Conservation (phyloP, 1,140 invertebrate species). For the Acromyrmex echinatior region DNA sequence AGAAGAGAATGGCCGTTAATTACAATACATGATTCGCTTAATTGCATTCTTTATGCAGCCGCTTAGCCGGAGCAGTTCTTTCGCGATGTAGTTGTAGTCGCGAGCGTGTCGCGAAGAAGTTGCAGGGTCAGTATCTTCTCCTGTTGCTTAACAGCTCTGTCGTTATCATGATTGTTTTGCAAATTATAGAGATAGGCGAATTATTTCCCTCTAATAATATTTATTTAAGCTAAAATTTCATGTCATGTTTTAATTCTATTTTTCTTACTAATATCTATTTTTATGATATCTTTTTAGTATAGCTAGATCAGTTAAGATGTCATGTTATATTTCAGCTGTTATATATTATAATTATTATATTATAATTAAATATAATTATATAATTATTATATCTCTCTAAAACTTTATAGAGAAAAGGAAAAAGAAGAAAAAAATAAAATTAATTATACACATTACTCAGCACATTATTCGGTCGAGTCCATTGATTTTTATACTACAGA, state of each 20-base stretch:
- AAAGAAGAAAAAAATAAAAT: not conserved
- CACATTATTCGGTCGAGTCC: conserved; percentile 63
- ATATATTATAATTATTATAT: not conserved
- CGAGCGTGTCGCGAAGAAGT: conserved; percentile 65
- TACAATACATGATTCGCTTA: conserved; percentile 80
- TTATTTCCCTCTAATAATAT: not conserved
- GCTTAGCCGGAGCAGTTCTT: conserved; percentile 73
- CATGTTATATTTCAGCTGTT: not conserved
- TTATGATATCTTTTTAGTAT: not conserved
- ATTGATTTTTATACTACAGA: conserved; percentile 69
- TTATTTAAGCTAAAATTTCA: not conserved
- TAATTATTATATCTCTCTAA: not conserved
- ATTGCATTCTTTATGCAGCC: conserved; percentile 81
- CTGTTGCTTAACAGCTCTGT: conserved; percentile 38
- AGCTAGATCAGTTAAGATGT: not conserved
- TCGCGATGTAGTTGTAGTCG: conserved; percentile 58
- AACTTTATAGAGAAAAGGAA: not conserved
- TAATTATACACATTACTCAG: not conserved
- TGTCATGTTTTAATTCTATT: not conserved
- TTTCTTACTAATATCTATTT: not conserved
- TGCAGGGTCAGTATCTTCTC: conserved; percentile 68
- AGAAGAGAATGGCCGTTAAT: conserved; percentile 79
- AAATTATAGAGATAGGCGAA: not conserved
- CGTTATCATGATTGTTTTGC: conserved; percentile 26
- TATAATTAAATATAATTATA: too few relatives aligned